A percentile compares a stretch with the other conserved stretches of the same genome.
phyloP scores from a whole-genome alignment of 2,888 invertebrate species.

The Notodonta dromedarius region DNA sequence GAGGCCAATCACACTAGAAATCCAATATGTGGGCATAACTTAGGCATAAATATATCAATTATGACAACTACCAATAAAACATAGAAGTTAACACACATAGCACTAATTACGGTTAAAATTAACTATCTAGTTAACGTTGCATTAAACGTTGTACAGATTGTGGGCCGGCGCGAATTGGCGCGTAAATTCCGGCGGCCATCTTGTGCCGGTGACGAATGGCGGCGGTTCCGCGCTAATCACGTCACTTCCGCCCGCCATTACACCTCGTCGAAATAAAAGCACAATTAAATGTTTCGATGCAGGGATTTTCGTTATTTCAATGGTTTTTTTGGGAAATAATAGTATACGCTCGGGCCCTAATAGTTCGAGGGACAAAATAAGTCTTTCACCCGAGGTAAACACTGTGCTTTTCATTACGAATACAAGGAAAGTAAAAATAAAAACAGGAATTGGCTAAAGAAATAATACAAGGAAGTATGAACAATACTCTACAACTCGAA shows the following conservation, averaged over 20 bases:
- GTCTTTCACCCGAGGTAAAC: too few species aligned
- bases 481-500: too few species aligned
- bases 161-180: slow-evolving; percentile 57
- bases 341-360: too few species aligned
- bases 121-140: slow-evolving; percentile 14
- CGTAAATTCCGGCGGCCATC: slow-evolving; percentile 61
- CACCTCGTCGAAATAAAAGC: slow-evolving; percentile 35
- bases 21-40: not conserved
- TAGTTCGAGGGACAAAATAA: too few species aligned
- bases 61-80: not conserved
- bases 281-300: slow-evolving; percentile 31
- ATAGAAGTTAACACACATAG: not conserved
- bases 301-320: slow-evolving; percentile 29
- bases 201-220: slow-evolving; percentile 57
- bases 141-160: slow-evolving; percentile 30
- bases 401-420: too few species aligned
- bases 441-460: too few species aligned
- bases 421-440: too few species aligned
- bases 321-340: slow-evolving; percentile 19
- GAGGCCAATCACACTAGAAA: not conserved
- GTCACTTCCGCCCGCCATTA: slow-evolving; percentile 58
- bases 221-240: slow-evolving; percentile 51
- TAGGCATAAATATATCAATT: not conserved
- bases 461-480: too few species aligned
- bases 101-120: slow-evolving; percentile 2